Conservation (phyloP, 2,113 vertebrate genomes). For the Myrmecobius fasciatus region DNA sequence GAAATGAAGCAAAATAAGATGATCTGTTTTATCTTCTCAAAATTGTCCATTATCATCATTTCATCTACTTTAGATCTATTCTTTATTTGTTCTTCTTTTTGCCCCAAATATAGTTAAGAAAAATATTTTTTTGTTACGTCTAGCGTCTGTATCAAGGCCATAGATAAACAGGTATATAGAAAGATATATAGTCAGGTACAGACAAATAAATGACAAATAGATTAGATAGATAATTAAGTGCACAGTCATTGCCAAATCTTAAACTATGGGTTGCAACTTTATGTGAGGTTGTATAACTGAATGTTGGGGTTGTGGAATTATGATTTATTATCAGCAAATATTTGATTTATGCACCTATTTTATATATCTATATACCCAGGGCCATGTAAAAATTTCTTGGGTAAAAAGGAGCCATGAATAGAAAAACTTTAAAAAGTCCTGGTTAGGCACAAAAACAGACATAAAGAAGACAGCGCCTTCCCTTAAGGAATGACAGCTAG, state of each 20-base stretch:
- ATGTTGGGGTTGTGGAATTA: no score
- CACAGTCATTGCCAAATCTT: background rate
- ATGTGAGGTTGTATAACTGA: no score
- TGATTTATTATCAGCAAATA: no score
- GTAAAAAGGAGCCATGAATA: no score
- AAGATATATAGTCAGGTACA: no score
- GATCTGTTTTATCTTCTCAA: background rate
- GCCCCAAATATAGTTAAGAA: background rate
- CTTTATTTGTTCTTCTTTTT: background rate
- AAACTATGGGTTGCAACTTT: no score
- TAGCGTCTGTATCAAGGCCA: background rate
- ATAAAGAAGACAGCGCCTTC: background rate
- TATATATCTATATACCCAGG: no score
- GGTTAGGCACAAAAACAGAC: background rate
- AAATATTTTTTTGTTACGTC: background rate
- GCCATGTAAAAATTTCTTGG: no score
- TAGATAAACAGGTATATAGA: background rate
- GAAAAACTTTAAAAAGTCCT: no score
- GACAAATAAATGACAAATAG: background rate
- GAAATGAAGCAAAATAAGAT: background rate
- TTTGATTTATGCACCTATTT: no score
- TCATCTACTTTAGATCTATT: background rate
- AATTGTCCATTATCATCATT: background rate
- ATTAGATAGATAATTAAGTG: background rate
- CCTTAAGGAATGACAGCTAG: background rate